phyloP scores from a whole-genome alignment of 2,797 vertebrate genomes.

The Clarias laeviceps region DNA sequence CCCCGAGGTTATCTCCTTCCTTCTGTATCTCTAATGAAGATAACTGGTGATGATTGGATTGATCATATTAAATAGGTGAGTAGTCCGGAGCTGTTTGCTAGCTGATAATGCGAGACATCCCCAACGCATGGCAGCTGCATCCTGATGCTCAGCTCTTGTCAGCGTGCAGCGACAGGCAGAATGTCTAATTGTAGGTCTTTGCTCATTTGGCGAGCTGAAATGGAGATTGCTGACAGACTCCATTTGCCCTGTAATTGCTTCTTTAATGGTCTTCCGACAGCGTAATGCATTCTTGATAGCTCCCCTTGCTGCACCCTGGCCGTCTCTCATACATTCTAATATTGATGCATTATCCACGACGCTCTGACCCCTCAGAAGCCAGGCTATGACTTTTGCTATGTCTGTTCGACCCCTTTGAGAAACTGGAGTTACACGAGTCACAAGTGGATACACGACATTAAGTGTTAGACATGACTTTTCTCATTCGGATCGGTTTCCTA shows the following conservation, averaged over 20 bases:
- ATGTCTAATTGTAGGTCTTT: constrained; percentile 53
- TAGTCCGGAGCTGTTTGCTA: constrained; percentile 36
- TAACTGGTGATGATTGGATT: constrained; percentile 27
- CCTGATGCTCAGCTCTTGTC: constrained; percentile 21
- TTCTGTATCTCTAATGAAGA: constrained; percentile 14
- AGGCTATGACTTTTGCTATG: constrained; percentile 7
- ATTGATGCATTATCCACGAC: constrained; percentile 38
- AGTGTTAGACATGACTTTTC: not conserved
- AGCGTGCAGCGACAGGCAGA: constrained; percentile 23
- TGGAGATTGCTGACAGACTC: constrained; percentile 56
- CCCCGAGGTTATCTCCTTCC: not conserved
- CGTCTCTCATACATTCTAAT: constrained; percentile 46
- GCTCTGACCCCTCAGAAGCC: constrained; percentile 28
- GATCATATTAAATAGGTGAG: constrained; percentile 24
- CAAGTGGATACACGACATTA: constrained; percentile 6
- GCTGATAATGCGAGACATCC: constrained; percentile 22
- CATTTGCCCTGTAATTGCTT: constrained; percentile 57
- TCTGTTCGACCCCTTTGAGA: not conserved
- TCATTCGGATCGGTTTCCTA: not conserved
- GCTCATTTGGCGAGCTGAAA: constrained; percentile 46
- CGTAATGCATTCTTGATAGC: constrained; percentile 55
- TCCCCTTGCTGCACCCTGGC: constrained; percentile 26
- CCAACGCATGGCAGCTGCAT: not conserved
- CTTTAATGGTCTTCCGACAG: constrained; percentile 50
- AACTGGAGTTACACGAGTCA: not conserved